A percentile compares a stretch with the other conserved stretches of the same genome.
Evolutionary conservation across 2,797 vertebrate genomes (phyloP).

Genomic region (Micropoecilia bifurca): DNA sequence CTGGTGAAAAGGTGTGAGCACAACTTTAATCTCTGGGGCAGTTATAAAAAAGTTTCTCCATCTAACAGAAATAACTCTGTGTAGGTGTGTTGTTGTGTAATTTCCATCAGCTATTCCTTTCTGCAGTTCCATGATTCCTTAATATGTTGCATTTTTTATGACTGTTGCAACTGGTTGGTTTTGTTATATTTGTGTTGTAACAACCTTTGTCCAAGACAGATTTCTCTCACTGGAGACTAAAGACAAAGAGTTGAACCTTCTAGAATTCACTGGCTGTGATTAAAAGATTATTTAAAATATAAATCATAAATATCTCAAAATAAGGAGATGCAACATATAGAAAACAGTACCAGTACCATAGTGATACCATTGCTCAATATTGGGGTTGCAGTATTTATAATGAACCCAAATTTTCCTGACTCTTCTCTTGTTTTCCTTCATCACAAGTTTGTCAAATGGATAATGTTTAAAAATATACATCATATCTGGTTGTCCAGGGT

Average conservation of each 20-base stretch:
- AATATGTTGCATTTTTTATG: not conserved
- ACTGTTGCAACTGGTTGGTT: not conserved
- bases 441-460: not conserved
- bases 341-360: too few relatives aligned
- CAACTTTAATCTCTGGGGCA: not conserved
- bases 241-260: not conserved
- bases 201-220: not conserved
- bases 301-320: not conserved
- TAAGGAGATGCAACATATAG: not conserved
- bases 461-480: not conserved
- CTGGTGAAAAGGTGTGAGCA: not conserved
- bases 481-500: not conserved
- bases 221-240: not conserved
- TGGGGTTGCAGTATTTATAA: not conserved
- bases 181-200: not conserved
- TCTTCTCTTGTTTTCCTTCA: not conserved
- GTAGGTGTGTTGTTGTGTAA: not conserved
- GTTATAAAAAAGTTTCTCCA: not conserved
- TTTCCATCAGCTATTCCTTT: not conserved
- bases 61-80: slow-evolving; percentile 1
- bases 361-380: not conserved
- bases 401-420: not conserved
- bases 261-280: not conserved
- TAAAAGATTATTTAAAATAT: not conserved
- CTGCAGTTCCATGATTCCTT: not conserved